These are phyloP conservation scores for Margaritifera margaritifera DNA, from an alignment of 2,888 invertebrate genomes.

Conservation along the genomic window DNA sequence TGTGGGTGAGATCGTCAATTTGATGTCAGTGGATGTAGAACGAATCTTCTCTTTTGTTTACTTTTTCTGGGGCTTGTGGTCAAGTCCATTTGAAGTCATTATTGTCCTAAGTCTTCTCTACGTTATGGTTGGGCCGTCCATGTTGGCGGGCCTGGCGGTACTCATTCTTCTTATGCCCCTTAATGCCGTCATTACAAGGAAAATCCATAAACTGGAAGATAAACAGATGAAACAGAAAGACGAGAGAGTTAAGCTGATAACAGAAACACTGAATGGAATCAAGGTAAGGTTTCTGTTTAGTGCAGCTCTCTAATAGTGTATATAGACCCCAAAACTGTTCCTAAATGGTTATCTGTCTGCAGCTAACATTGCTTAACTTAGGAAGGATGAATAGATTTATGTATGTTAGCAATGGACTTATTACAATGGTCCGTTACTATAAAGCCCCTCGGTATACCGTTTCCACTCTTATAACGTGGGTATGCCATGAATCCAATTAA, in stretches of 20 bases:
- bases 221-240: constrained; percentile 63
- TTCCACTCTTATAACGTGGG: no score
- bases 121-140: constrained; percentile 77
- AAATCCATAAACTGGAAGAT: constrained; percentile 56
- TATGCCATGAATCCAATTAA: no score
- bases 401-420: no score
- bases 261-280: constrained; percentile 64
- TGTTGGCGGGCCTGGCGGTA: constrained; percentile 80
- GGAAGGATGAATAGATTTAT: no score
- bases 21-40: constrained; percentile 72
- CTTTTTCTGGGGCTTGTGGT: constrained; percentile 64
- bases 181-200: constrained; percentile 66
- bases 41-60: constrained; percentile 59
- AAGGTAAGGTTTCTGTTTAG: constrained; percentile 43
- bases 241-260: constrained; percentile 62
- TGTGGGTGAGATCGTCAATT: constrained; percentile 71
- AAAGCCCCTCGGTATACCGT: no score
- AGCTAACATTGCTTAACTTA: no score
- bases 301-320: no score
- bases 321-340: no score
- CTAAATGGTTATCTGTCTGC: no score
- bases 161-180: constrained; percentile 88
- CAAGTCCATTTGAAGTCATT: constrained; percentile 85
- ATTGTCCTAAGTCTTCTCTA: constrained; percentile 81
- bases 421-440: no score